Conservation (phyloP, 35 echinoderm and acorn worm species). For the Diadema setosum region DNA sequence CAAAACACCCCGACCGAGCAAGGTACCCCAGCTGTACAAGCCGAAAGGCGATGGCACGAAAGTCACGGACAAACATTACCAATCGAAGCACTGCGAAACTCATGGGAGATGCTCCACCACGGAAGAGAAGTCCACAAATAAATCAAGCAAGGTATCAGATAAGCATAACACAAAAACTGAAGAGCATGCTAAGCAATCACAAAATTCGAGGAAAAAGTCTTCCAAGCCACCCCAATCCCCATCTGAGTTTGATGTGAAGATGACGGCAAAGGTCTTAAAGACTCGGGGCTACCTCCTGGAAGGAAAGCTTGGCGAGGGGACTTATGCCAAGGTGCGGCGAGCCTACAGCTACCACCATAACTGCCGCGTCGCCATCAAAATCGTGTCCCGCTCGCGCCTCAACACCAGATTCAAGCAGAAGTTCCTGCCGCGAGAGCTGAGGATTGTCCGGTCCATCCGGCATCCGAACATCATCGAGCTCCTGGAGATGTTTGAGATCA, state of each 20-base stretch:
- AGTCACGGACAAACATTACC: not conserved
- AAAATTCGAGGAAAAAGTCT: not conserved
- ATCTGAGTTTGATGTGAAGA: not conserved
- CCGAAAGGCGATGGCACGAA: not conserved
- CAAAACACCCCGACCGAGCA: not conserved
- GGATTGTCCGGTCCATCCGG: slow-evolving; percentile 40
- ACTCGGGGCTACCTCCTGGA: not conserved
- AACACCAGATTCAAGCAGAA: slow-evolving; percentile 69
- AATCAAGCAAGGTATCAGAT: not conserved
- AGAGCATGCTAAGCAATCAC: not conserved
- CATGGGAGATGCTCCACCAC: not conserved
- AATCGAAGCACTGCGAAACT: not conserved
- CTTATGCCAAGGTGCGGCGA: slow-evolving; percentile 72
- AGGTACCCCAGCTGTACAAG: not conserved
- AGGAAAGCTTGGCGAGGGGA: slow-evolving; percentile 72
- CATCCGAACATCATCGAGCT: slow-evolving; percentile 76
- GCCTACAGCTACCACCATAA: slow-evolving; percentile 28
- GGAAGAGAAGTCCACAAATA: not conserved
- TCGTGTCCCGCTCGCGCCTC: slow-evolving; percentile 47
- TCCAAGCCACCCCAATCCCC: slow-evolving; percentile 1
- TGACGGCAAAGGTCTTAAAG: not conserved
- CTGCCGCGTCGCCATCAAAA: slow-evolving; percentile 78
- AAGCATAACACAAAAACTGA: not conserved
- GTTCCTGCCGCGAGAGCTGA: slow-evolving; percentile 79
- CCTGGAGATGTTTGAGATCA: slow-evolving; percentile 50